phyloP scores from a whole-genome alignment of 2,888 invertebrate genomes.

The Criorhina ranunculi region DNA sequence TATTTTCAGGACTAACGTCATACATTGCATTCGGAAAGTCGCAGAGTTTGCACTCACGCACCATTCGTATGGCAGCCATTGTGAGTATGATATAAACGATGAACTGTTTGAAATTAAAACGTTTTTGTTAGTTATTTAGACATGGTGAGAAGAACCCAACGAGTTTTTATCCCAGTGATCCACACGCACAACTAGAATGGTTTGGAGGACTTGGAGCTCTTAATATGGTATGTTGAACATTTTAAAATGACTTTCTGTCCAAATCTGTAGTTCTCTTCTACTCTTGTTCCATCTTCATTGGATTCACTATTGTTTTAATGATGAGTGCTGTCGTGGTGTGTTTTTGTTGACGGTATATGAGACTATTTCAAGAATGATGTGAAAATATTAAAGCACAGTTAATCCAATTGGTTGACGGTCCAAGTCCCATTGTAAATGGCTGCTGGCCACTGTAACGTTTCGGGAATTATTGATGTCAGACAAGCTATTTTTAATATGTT shows the following conservation, averaged over 20 bases:
- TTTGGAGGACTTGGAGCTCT: conserved; percentile 92
- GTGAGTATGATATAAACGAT: conserved; percentile 79
- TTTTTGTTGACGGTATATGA: no score
- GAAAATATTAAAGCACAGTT: no score
- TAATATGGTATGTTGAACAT: conserved; percentile 84
- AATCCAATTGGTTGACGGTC: no score
- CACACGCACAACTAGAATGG: conserved; percentile 91
- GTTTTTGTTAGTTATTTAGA: conserved; percentile 81
- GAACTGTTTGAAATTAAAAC: background rate
- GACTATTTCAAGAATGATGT: no score
- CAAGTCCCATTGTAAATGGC: no score
- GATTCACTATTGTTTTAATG: no score
- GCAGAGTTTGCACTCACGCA: conserved; percentile 82
- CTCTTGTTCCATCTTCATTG: no score
- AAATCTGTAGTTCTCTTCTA: background rate
- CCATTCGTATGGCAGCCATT: conserved; percentile 83
- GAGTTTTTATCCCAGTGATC: conserved; percentile 91
- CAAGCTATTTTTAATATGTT: no score
- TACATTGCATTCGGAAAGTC: conserved; percentile 84
- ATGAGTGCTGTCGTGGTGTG: no score
- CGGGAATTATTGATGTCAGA: no score
- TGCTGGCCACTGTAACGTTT: no score
- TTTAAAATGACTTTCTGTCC: background rate
- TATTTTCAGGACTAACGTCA: conserved; percentile 82
- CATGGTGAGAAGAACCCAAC: conserved; percentile 87